Evolutionary conservation across 2,113 vertebrate genomes (phyloP), one percentile per base, ranked within the genome.

Genomic region (Ictalurus punctatus): DNA sequence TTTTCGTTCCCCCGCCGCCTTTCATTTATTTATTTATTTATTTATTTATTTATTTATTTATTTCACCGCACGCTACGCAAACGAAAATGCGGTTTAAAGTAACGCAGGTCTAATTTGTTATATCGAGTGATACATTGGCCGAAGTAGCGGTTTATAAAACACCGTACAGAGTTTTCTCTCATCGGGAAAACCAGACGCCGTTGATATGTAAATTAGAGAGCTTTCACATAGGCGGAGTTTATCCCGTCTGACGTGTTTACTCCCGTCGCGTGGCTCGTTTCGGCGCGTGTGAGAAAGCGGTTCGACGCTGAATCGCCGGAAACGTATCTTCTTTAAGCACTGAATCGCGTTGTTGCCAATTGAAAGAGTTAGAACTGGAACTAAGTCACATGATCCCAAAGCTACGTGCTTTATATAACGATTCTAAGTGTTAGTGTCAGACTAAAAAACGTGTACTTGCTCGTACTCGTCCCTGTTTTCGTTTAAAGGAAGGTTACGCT

Each of bases 21-120:
- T 48, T 48, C 7, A 48, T 48, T 52, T 52, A 52, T 52, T 52
- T 52, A 10, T 10, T 10, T 1, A 52, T 52, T 7, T 80, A n/a
- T 30, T 48, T 44, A 44, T 44, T 52, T 52, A 52, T 52, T 52
- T 52, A 10, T 9, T 9, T 1, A 52, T 52, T 7, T 79, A n/a
- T 30, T 81, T 56, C 17, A 9, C 56, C 0, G n/a, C 34, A 7
- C 14, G 30, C 80, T 37, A 37, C 4, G 4, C 56, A 13, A 59
- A 82, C 59, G 30, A 82, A 82, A 82, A 82, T 13, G 80, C 27
- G 19, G 80, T 30, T 82, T 82, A 63, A 63, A 83, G 81, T 83
- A 63, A 63, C 34, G 13, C 34, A 16, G 25, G 59, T 44, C 8
- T 83, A 44, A 63, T 83, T 83, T 83, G 34, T 2, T 83, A 44